Base-by-base conservation (phyloP, 1,140 invertebrate genomes). In the Drosophila lowei region DNA sequence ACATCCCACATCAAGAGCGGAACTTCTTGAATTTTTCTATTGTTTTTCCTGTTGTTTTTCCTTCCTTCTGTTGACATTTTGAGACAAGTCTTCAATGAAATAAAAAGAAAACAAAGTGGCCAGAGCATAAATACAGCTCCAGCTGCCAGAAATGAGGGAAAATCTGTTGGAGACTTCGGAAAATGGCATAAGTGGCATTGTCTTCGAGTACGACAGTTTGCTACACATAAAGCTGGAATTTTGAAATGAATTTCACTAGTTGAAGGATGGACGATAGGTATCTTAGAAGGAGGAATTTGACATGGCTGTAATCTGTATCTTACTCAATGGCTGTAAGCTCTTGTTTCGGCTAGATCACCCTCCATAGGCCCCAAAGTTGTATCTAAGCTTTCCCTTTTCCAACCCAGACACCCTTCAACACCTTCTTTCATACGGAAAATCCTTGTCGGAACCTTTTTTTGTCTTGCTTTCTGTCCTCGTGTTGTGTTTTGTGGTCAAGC, bases 71-170 rank as follows among this genome's bases (percentile, higher is more conserved):
- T 85, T 85, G 81, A 86, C 81, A 80, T 85, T 80, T 77, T 86
- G 73, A 80, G 80, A 85, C 81, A 86, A 85, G 80, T 85, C 80
- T 85, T 79, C 77, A 85, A 85, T 84, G 79, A 79, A 84, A 84
- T 79, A 84, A 84, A 13, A 84, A 84, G 76, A 67, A 84, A 59
- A 66, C 84, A 79, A 84, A 84, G 74, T 78, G 64, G 65, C 63
- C 79, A 56, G 55, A 60, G 53, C 73, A 77, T 50, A 70, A 79
- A 68, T 58, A 78, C 62, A 78, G 65, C 67, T 41, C 52, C 42
- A 65, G 21, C 34, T 13, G 63, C 43, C 44, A 48, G 38, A 42
- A 28, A 47, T 6, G 30, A 42, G 53, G 34, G 48, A 16, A 59
- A 44, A 53, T 48, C 63, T 64, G 62, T 49, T 50, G 65, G 46